Evolutionary conservation across 2,888 invertebrate genomes (phyloP), one percentile per base, ranked within the genome.

Genomic region (Strigamia transsilvanica): DNA sequence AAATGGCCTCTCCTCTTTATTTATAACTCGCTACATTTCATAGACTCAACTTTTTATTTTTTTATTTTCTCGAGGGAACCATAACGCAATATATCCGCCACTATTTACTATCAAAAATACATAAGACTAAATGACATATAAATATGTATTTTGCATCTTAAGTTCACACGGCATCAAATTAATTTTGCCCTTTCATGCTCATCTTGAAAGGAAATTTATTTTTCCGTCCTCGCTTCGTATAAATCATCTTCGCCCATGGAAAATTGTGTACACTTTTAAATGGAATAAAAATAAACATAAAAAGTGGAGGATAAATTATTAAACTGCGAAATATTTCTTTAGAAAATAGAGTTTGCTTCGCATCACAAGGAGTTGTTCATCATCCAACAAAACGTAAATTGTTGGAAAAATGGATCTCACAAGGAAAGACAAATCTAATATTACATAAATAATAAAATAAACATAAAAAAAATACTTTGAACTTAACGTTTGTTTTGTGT

Each of bases 61-160:
- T 18, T 5, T 56, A 56, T 73, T 73, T 73, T 73, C 23, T 73
- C 73, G 23, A 32, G 73, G 32, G 73, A 73, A 2, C 32, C 73
- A 32, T 73, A 73, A 73, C n/a, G n/a, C 73, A 27, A 23, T 27
- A 73, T 73, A 73, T 73, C 73, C 18, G 73, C 73, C 23, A 73
- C 73, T 73, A 73, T 73, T 56, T 18, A 73, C 73, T 32, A 73
- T 73, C 56, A 56, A n/a, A 56, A 56, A 56, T 56, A 15, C 46
- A 15, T n/a, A 56, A 56, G n/a, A 73, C 10, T 27, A 73, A 73
- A 27, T 13, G 73, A 73, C 73, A 32, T 32, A 73, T 73, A 73
- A 73, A 73, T 73, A 73, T 73, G 73, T 73, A 73, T 32, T 73
- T 73, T 73, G 73, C 73, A 73, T 73, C n/a, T 73, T 73, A 73